phyloP scores from a whole-genome alignment of 2,113 vertebrate genomes.

The Numida meleagris region DNA sequence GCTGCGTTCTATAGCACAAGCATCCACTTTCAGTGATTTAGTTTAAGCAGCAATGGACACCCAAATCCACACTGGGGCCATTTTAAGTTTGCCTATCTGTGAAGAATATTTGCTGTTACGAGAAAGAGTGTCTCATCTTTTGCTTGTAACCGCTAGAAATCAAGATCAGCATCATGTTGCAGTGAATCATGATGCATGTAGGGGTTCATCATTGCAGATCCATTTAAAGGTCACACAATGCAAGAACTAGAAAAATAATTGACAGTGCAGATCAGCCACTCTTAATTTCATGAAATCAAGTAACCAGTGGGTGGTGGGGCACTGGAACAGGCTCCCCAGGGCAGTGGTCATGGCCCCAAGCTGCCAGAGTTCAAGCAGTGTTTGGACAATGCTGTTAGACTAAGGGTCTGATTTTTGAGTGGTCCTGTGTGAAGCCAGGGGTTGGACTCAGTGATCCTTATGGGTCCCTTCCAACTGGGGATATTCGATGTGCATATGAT shows the following conservation, averaged over 20 bases:
- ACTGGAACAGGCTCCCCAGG: too few species aligned
- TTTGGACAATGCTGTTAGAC: too few species aligned
- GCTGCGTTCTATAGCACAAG: background rate
- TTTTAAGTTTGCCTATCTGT: background rate
- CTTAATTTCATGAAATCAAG: background rate
- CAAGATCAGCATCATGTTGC: background rate
- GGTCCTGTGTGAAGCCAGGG: too few species aligned
- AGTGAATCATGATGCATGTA: background rate
- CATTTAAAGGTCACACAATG: background rate
- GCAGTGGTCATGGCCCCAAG: too few species aligned
- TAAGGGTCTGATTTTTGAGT: too few species aligned
- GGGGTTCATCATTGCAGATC: background rate
- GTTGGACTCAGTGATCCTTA: too few species aligned
- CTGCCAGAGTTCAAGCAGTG: too few species aligned
- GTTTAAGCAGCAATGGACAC: background rate
- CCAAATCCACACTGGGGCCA: background rate
- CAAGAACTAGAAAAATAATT: background rate
- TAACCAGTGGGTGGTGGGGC: too few species aligned
- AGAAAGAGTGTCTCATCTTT: background rate
- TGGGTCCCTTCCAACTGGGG: too few species aligned
- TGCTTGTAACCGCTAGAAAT: background rate
- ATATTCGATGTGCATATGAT: background rate
- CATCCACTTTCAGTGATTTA: background rate
- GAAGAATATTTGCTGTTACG: fast-evolving
- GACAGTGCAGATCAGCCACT: background rate